Percentiles rank a stretch among this genome's conserved stretches.
These are phyloP conservation scores for Phylloscopus collybita DNA, from an alignment of 2,797 vertebrate genomes.

Conservation along the genomic window DNA sequence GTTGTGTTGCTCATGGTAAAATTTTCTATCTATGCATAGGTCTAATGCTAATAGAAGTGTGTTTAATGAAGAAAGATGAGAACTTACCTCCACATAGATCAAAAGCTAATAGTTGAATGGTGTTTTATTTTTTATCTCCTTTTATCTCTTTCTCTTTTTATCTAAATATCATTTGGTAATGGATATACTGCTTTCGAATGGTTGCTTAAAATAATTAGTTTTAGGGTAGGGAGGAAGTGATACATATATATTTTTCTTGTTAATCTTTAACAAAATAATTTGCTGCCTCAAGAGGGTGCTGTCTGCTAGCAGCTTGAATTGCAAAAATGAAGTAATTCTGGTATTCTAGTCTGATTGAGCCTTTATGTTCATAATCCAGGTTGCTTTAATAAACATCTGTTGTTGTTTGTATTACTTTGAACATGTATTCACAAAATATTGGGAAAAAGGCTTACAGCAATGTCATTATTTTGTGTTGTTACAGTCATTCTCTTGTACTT, in stretches of 20 bases:
- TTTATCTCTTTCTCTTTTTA: neutral
- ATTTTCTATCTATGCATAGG: neutral
- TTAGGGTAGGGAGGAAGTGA: neutral
- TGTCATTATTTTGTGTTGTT: neutral
- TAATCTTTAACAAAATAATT: neutral
- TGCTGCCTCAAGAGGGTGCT: slow-evolving; percentile 72
- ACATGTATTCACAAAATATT: neutral
- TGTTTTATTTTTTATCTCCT: neutral
- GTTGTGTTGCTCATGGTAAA: neutral
- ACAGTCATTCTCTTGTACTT: neutral
- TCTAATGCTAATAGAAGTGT: neutral
- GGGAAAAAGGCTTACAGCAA: neutral
- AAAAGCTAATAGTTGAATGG: neutral
- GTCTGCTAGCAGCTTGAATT: slow-evolving; percentile 56
- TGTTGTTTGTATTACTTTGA: neutral
- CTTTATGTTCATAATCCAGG: neutral
- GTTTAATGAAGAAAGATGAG: neutral
- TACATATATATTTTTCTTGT: neutral
- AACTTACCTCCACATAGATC: neutral
- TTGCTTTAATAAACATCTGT: neutral
- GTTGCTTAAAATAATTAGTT: neutral
- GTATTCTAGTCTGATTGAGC: neutral
- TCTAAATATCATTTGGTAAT: neutral
- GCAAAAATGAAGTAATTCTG: neutral
- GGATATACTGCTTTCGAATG: neutral